Base-by-base conservation (phyloP, 2,113 vertebrate species). In the Thinocorus orbignyianus region DNA sequence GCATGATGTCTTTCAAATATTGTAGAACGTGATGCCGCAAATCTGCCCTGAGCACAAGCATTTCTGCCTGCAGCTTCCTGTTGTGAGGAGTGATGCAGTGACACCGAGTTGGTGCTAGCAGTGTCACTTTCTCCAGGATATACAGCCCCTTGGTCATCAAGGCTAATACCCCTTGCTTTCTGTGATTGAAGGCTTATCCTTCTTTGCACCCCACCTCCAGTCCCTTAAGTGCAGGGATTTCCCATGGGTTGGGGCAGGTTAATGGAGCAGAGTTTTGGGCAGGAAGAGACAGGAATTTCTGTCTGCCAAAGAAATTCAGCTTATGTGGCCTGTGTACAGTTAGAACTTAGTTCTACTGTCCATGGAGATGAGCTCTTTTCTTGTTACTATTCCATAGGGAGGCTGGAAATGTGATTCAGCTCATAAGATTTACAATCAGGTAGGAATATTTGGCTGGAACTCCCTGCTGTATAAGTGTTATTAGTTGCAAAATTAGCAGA, bases 51-150 rank as follows among this genome's bases (percentile, higher is more conserved):
- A 69, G 2, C 2, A 3, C 2, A 0, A 39, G 33, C 7, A 9
- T 65, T 79, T 15, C 30, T 72, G 12, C 35, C 37, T 57, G 39
- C 44, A 55, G 64, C 22, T 85, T 51, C 48, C 35, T 31, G 10
- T 33, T 13, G 26, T 17, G 1, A 0, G 0, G 52, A 58, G 4
- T 1, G 0, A 0, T 28, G 61, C 2, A 7, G 3, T 31, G 30
- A 51, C 11, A 0, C 46, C 28, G 72, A 10, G 11, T 20, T 0
- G 3, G 20, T 23, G 7, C 68, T 19, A 14, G 6, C 37, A 14
- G 46, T 0, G 1, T 54, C 49, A 13, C 19, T 17, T 11, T 49
- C 22, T 39, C 11, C 49, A 69, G 61, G 49, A 48, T 3, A 1
- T 20, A 5, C 23, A 64, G 31, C 28, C 25, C 23, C 61, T 49